Evolutionary conservation across 2,113 vertebrate species (phyloP).

Genomic region (Morone chrysops): DNA sequence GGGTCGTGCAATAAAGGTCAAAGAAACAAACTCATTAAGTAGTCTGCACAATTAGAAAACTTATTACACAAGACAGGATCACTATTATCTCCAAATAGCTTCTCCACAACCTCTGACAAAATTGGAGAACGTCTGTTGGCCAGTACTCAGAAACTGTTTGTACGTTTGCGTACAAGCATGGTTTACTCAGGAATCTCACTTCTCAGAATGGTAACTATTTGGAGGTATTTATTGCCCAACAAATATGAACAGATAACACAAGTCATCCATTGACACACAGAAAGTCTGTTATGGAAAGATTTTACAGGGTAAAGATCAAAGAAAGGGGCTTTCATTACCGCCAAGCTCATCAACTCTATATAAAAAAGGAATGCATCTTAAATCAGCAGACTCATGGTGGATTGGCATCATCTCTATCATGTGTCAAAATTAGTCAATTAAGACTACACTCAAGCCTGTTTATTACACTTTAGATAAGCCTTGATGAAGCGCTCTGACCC

Average conservation of each 20-base stretch:
- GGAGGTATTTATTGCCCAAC: constrained; percentile 46
- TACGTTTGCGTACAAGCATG: constrained; percentile 4
- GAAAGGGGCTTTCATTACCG: background rate
- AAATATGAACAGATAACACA: constrained; percentile 54
- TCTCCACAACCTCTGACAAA: background rate
- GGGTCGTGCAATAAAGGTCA: constrained; percentile 12
- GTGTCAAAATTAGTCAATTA: constrained; percentile 10
- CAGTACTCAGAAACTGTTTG: constrained; percentile 12
- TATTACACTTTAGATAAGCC: constrained; percentile 22
- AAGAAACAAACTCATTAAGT: background rate
- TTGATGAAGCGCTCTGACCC: background rate
- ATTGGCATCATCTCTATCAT: background rate
- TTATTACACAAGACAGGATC: background rate
- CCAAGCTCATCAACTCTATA: background rate
- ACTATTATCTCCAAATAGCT: background rate
- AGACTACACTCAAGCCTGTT: background rate
- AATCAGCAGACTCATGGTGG: constrained; percentile 3
- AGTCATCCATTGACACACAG: constrained; percentile 1
- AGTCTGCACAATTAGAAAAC: background rate
- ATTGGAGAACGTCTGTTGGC: constrained; percentile 1
- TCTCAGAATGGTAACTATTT: constrained; percentile 28
- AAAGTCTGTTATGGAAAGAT: background rate
- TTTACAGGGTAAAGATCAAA: constrained; percentile 10
- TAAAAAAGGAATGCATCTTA: constrained; percentile 13
- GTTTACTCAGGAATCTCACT: constrained; percentile 18